A percentile compares a stretch with the other conserved stretches of the same genome.
Evolutionary conservation across 2,797 vertebrate genomes (phyloP).

Genomic region (Malacoraja senta): DNA sequence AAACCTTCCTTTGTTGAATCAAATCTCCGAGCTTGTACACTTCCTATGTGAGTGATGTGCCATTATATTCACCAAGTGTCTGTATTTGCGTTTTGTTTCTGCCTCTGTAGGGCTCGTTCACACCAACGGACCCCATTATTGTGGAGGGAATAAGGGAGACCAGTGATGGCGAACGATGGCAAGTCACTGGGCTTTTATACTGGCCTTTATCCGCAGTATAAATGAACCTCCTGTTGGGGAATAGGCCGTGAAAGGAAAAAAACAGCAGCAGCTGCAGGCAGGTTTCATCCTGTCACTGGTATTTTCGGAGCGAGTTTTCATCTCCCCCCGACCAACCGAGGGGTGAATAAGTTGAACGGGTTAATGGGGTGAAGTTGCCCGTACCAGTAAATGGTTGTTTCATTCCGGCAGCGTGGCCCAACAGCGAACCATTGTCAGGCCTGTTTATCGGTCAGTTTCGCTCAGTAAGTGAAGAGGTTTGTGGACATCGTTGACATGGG

Average conservation of each 20-base stretch:
- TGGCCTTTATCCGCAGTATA: not conserved
- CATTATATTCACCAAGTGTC: not conserved
- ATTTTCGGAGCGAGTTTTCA: not conserved
- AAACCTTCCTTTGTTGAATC: not conserved
- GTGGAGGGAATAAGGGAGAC: not conserved
- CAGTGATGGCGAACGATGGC: not conserved
- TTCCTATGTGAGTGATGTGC: not conserved
- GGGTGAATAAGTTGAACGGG: not conserved
- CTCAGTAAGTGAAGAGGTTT: not conserved
- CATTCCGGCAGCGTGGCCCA: not conserved
- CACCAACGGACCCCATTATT: not conserved
- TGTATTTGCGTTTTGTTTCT: not conserved
- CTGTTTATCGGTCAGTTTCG: conserved; percentile 16
- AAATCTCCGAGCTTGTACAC: not conserved
- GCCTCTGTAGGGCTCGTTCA: not conserved
- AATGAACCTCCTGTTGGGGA: conserved; percentile 3
- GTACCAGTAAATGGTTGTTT: conserved; percentile 22
- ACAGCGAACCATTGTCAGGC: conserved; percentile 24
- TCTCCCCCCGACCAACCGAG: not conserved
- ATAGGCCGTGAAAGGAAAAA: not conserved
- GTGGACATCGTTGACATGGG: not conserved
- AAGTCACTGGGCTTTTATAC: not conserved
- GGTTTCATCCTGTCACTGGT: conserved; percentile 22
- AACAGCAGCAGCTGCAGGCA: conserved; percentile 32
- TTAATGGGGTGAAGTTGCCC: conserved; percentile 22